phyloP scores from a whole-genome alignment of 1,140 invertebrate species.

The Pomacea maculata region DNA sequence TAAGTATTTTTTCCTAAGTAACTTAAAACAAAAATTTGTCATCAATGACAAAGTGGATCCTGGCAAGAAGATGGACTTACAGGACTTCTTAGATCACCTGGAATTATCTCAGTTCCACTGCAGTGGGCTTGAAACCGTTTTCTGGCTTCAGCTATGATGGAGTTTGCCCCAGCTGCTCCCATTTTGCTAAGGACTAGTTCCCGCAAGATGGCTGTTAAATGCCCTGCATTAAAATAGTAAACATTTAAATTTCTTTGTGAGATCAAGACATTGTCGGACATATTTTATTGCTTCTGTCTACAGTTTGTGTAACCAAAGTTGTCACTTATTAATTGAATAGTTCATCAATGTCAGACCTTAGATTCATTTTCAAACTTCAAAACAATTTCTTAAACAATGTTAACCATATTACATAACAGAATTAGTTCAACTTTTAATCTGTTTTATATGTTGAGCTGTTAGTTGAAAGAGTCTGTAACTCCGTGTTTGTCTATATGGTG shows the following conservation, averaged over 20 bases:
- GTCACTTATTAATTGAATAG: not conserved
- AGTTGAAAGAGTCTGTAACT: too few relatives aligned
- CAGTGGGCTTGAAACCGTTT: slow-evolving; percentile 77
- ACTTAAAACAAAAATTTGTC: not conserved
- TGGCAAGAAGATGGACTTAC: slow-evolving; percentile 59
- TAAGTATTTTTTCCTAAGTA: not conserved
- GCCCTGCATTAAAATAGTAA: slow-evolving; percentile 64
- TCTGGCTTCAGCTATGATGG: slow-evolving; percentile 78
- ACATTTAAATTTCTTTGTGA: not conserved
- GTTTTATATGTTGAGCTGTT: too few relatives aligned
- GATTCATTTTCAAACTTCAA: not conserved
- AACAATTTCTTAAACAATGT: not conserved
- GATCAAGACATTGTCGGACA: too few relatives aligned
- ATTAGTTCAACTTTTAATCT: too few relatives aligned
- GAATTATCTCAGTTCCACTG: slow-evolving; percentile 71
- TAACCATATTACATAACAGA: not conserved
- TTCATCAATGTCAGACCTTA: not conserved
- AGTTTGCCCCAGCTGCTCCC: slow-evolving; percentile 80
- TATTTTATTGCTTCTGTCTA: too few relatives aligned
- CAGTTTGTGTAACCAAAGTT: not conserved
- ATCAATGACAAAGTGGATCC: not conserved
- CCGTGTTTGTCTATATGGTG: too few relatives aligned
- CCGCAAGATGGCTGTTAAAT: slow-evolving; percentile 84
- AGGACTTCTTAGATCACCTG: slow-evolving; percentile 85
- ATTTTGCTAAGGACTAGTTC: slow-evolving; percentile 83